A percentile compares a stretch with the other conserved stretches of the same genome.
These are phyloP conservation scores for Meloidogyne hapla DNA, from an alignment of 1,140 invertebrate genomes.

Conservation along the genomic window DNA sequence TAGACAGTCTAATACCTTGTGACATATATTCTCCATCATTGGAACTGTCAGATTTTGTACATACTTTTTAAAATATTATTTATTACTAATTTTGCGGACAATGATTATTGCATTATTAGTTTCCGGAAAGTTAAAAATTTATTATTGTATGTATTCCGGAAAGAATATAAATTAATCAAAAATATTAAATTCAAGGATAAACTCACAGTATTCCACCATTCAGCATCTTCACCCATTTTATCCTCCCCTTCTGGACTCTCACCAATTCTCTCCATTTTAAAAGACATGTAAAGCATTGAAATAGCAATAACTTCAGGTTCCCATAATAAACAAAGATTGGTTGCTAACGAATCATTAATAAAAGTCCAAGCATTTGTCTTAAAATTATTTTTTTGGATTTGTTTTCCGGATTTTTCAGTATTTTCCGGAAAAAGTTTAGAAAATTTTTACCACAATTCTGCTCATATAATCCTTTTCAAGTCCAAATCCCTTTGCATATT, in stretches of 20 bases:
- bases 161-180: conserved; percentile 25
- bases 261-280: conserved; percentile 42
- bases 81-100: too few relatives aligned
- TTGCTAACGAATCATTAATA: conserved; percentile 95
- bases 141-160: too few relatives aligned
- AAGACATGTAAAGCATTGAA: conserved; percentile 52
- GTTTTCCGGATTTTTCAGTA: too few relatives aligned
- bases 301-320: conserved; percentile 78
- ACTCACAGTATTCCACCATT: conserved; percentile 27
- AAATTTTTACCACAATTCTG: conserved; percentile 76
- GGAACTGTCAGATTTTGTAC: conserved; percentile 34
- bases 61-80: conserved; percentile 41
- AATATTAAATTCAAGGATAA: not conserved
- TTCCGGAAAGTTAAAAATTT: too few relatives aligned
- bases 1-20: conserved; percentile 65
- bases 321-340: conserved; percentile 93
- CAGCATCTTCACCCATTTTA: conserved; percentile 75
- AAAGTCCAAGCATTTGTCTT: conserved; percentile 98
- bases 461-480: conserved; percentile 82
- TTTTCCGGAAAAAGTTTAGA: too few relatives aligned
- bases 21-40: conserved; percentile 54
- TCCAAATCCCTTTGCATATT: conserved; percentile 95
- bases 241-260: conserved; percentile 68
- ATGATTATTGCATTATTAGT: too few relatives aligned
- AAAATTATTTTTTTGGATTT: too few relatives aligned